Conservation (phyloP, 2,888 invertebrate species). For the Ceraclea dissimilis region DNA sequence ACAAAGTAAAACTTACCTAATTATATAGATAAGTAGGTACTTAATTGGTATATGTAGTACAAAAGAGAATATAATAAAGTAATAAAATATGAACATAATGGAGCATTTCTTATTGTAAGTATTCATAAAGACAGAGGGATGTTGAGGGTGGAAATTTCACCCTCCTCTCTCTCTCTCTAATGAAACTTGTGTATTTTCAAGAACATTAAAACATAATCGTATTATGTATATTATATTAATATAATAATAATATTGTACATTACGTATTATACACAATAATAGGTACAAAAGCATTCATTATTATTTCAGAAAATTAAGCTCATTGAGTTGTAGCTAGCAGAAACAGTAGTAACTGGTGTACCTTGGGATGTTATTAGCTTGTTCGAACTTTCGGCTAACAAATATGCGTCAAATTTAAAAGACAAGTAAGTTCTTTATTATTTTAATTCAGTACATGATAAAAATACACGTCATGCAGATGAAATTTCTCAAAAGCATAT, state of each 20-base stretch:
- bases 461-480: no score
- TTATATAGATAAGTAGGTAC: no score
- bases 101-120: no score
- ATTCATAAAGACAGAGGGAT: neutral
- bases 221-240: constrained; percentile 14
- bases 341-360: neutral
- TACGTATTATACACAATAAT: neutral
- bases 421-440: no score
- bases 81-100: no score
- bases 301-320: constrained; percentile 25
- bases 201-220: constrained; percentile 22
- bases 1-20: no score
- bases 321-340: constrained; percentile 15
- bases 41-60: no score
- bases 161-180: neutral
- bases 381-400: neutral
- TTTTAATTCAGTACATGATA: no score
- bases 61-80: no score
- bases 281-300: constrained; percentile 7
- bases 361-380: neutral
- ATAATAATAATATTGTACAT: neutral
- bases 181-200: constrained; percentile 1
- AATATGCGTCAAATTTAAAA: no score
- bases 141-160: neutral
- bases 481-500: no score